These are phyloP conservation scores for Ceramica pisi DNA, from an alignment of 2,888 invertebrate species.

Conservation along the genomic window DNA sequence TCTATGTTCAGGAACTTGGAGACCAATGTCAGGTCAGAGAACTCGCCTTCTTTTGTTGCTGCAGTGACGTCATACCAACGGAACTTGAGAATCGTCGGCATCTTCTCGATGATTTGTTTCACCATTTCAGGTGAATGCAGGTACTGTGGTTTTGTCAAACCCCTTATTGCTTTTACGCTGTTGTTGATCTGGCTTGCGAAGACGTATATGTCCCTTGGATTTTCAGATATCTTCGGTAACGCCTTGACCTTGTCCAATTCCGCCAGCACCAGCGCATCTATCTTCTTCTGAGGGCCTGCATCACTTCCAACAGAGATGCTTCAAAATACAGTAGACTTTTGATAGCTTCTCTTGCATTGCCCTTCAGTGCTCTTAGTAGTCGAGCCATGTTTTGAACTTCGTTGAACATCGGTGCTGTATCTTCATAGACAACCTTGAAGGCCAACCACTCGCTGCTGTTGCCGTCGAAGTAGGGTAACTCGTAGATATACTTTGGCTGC, in stretches of 20 bases:
- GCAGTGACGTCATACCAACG: too few species aligned
- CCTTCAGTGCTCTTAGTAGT: neutral
- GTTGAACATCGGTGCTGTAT: too few species aligned
- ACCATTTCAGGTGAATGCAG: too few species aligned
- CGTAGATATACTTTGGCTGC: neutral
- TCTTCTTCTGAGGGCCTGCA: neutral
- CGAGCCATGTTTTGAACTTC: too few species aligned
- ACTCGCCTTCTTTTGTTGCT: too few species aligned
- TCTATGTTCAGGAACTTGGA: too few species aligned
- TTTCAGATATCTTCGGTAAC: neutral
- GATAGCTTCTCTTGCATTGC: neutral
- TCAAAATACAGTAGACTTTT: neutral
- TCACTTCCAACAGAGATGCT: neutral
- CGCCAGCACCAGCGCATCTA: neutral
- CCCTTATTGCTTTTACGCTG: neutral
- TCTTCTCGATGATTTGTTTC: too few species aligned
- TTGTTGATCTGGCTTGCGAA: neutral
- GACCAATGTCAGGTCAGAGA: too few species aligned
- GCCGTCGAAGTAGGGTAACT: slow-evolving; percentile 4
- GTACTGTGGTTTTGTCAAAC: neutral
- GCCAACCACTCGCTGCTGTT: too few species aligned
- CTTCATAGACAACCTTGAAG: too few species aligned
- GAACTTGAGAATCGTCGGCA: too few species aligned
- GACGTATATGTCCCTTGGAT: neutral
- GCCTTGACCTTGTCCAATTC: too few species aligned